These are phyloP conservation scores for Melospiza georgiana DNA, from an alignment of 2,113 vertebrate genomes.

Conservation along the genomic window DNA sequence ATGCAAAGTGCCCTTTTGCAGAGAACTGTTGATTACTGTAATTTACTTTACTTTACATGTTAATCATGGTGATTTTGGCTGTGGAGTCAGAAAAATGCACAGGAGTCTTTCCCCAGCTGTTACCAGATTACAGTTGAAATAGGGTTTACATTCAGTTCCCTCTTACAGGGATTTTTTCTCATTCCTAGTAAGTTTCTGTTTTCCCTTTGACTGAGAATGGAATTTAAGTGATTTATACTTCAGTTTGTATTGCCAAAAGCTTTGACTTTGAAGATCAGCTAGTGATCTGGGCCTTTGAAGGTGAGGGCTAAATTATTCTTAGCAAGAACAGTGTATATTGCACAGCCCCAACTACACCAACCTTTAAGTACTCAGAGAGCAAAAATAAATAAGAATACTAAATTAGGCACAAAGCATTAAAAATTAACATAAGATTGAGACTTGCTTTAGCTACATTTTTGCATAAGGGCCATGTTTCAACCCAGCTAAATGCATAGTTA, in stretches of 20 bases:
- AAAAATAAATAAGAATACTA: conserved; percentile 22
- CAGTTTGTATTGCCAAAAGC: conserved; percentile 6
- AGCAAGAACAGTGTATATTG: background rate
- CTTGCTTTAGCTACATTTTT: background rate
- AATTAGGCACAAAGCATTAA: conserved; percentile 4
- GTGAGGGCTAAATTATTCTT: background rate
- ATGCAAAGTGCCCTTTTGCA: background rate
- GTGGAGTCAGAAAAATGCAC: background rate
- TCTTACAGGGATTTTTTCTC: background rate
- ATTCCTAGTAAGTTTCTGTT: background rate
- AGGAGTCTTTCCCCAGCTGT: background rate
- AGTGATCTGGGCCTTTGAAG: background rate
- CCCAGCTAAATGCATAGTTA: background rate
- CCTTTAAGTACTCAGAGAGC: background rate
- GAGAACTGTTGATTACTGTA: conserved; percentile 31
- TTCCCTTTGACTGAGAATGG: background rate
- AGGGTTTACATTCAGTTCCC: background rate
- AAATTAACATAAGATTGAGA: background rate
- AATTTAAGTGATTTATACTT: conserved; percentile 10
- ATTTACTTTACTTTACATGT: conserved; percentile 35
- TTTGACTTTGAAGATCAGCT: conserved; percentile 16
- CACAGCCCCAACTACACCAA: background rate
- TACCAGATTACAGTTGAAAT: conserved; percentile 12
- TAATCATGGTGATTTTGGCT: conserved; percentile 32
- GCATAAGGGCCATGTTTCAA: background rate